Conservation (phyloP, 2,113 vertebrate species). For the Daphoenositta chrysoptera region DNA sequence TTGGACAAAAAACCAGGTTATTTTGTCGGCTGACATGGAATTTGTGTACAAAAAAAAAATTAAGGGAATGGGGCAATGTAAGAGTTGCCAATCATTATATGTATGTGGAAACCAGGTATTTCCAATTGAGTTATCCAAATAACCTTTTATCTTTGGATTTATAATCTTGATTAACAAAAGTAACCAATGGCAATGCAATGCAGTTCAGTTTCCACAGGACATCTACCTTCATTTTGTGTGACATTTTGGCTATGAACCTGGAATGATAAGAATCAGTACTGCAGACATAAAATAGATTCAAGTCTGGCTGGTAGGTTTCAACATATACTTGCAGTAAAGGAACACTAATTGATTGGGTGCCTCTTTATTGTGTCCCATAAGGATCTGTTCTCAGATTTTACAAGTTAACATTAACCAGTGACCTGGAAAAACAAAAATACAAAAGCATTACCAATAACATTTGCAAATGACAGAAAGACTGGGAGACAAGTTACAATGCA, state of each 20-base stretch:
- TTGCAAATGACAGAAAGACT: neutral
- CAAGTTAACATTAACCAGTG: slow-evolving; percentile 2
- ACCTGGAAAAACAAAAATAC: slow-evolving; percentile 48
- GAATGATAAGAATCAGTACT: neutral
- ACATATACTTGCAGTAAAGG: neutral
- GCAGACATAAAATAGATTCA: neutral
- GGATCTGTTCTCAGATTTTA: neutral
- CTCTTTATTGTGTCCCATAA: neutral
- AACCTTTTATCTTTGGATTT: neutral
- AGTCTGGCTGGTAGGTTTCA: neutral
- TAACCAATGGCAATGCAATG: neutral
- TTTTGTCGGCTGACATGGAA: neutral
- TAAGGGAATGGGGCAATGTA: neutral
- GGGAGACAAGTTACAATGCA: neutral
- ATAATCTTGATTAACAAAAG: neutral
- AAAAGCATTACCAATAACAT: neutral
- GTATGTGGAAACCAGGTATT: neutral
- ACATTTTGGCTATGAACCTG: neutral
- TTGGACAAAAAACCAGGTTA: neutral
- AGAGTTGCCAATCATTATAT: neutral
- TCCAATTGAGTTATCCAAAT: neutral
- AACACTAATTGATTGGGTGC: neutral
- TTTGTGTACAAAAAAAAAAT: neutral
- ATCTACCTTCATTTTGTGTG: neutral
- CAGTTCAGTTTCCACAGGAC: neutral